Evolutionary conservation across 2,888 invertebrate species (phyloP).

Genomic region (Drosophila tanythrix): DNA sequence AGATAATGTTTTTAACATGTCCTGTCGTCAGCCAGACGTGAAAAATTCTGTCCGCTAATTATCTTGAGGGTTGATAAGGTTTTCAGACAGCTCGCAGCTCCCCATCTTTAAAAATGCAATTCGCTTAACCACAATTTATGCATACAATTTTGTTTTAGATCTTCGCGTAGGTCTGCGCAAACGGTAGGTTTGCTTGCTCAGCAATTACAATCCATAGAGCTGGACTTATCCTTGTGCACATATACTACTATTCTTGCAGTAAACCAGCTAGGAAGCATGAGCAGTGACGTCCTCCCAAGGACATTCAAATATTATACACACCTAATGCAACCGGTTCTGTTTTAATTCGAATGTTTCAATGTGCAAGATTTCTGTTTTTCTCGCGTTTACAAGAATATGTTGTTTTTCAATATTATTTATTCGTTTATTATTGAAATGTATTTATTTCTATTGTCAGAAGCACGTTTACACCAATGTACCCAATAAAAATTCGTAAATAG

Average conservation of each 20-base stretch:
- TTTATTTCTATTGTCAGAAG: conserved; percentile 25
- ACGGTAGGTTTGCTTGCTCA: conserved; percentile 44
- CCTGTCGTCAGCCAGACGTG: background rate
- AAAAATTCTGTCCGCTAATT: background rate
- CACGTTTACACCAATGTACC: conserved; percentile 13
- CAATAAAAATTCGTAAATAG: conserved; percentile 16
- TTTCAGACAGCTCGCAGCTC: background rate
- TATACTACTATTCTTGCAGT: conserved; percentile 28
- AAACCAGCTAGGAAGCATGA: conserved; percentile 18
- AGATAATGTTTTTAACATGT: background rate
- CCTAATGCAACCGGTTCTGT: background rate
- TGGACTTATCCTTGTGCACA: conserved; percentile 18
- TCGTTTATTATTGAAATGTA: conserved; percentile 18
- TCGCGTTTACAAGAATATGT: conserved; percentile 5
- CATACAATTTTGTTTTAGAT: conserved; percentile 24
- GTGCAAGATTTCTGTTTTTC: conserved; percentile 5
- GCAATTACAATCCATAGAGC: background rate
- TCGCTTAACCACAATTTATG: background rate
- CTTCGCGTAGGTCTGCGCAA: conserved; percentile 10
- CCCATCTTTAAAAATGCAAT: background rate
- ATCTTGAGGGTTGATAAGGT: background rate
- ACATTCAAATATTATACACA: background rate
- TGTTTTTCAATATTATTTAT: background rate
- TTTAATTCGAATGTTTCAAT: background rate
- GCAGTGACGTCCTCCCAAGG: conserved; percentile 5